These are phyloP conservation scores for Zaprionus obscuricornis DNA, from an alignment of 2,888 invertebrate genomes.

Conservation along the genomic window DNA sequence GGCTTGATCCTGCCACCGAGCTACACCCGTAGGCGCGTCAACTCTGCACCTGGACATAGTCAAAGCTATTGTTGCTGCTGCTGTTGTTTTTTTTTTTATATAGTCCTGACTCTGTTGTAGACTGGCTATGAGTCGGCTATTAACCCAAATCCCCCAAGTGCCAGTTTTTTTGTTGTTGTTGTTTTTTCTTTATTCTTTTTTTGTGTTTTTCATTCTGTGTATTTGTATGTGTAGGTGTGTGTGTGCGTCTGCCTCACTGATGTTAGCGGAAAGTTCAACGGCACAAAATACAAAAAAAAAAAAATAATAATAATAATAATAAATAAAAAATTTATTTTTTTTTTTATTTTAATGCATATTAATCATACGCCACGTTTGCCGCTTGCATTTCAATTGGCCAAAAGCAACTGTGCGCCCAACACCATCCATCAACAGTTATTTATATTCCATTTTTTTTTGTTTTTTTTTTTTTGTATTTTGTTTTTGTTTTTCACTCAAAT, in stretches of 20 bases:
- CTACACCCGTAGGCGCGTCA: neutral
- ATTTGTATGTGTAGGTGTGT: constrained; percentile 48
- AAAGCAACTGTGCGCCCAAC: no score
- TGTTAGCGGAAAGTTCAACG: constrained; percentile 74
- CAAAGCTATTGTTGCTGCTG: constrained; percentile 41
- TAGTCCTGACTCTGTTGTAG: constrained; percentile 23
- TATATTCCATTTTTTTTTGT: neutral
- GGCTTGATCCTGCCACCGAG: constrained; percentile 17
- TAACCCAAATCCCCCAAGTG: constrained; percentile 80
- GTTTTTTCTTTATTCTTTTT: no score
- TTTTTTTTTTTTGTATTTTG: no score
- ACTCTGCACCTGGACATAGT: constrained; percentile 23
- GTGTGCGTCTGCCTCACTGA: constrained; percentile 43
- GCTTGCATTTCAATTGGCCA: constrained; percentile 65
- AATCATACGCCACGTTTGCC: constrained; percentile 64
- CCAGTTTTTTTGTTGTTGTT: constrained; percentile 56
- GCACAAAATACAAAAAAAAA: constrained; percentile 54
- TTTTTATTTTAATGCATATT: constrained; percentile 56
- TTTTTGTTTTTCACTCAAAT: constrained; percentile 29
- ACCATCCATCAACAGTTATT: constrained; percentile 16
- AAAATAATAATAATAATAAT: constrained; percentile 25
- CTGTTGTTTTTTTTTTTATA: constrained; percentile 26
- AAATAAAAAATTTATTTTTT: constrained; percentile 21
- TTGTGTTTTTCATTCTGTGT: no score
- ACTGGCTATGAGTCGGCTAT: constrained; percentile 62